phyloP scores from a whole-genome alignment of 2,113 vertebrate genomes.

The Sebastes fasciatus region DNA sequence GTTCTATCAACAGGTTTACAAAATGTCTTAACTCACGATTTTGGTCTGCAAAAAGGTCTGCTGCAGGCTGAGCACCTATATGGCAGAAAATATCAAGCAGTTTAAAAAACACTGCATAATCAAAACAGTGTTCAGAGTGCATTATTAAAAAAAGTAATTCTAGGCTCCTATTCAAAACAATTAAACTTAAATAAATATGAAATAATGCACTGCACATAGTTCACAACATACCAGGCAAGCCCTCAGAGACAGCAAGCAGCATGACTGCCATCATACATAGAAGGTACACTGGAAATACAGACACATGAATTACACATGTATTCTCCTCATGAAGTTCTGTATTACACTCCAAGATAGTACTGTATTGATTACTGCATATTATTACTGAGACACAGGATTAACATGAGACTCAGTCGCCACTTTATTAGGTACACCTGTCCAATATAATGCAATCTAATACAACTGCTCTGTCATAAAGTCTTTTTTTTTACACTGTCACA shows the following conservation, averaged over 20 bases:
- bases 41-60: not conserved
- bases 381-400: not conserved
- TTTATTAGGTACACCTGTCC: not conserved
- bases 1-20: not conserved
- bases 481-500: no score
- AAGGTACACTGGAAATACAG: constrained; percentile 13
- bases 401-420: not conserved
- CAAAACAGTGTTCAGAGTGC: not conserved
- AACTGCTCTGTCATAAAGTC: not conserved
- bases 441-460: not conserved
- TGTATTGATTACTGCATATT: not conserved
- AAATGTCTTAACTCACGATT: not conserved
- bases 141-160: not conserved
- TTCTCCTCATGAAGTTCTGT: not conserved
- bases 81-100: not conserved
- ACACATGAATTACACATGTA: not conserved
- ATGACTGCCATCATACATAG: rapidly evolving
- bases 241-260: rapidly evolving
- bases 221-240: constrained; percentile 6
- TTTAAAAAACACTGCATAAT: not conserved
- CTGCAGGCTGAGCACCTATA: not conserved
- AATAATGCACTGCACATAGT: not conserved
- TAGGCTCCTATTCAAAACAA: not conserved
- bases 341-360: not conserved
- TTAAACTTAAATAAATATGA: not conserved